Conservation (phyloP, 2,797 vertebrate genomes). For the Pteropus rufus region DNA sequence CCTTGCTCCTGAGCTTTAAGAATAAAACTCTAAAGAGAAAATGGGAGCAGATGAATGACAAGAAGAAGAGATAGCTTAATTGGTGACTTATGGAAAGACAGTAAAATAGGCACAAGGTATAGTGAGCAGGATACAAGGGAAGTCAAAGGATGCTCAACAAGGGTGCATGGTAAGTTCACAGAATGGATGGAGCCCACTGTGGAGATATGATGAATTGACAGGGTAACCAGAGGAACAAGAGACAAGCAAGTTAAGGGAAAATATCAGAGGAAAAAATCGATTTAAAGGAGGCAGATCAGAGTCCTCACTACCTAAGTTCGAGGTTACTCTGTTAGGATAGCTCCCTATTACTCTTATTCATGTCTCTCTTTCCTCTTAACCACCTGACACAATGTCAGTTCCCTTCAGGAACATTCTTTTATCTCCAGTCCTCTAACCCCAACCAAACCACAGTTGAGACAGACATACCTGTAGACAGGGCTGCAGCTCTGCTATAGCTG, state of each 20-base stretch:
- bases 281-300: neutral
- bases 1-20: conserved; percentile 1
- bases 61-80: neutral
- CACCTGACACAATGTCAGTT: neutral
- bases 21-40: conserved; percentile 1
- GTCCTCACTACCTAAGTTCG: neutral
- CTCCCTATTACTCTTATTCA: neutral
- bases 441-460: neutral
- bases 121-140: neutral
- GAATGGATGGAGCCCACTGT: neutral
- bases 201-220: neutral
- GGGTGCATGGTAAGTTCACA: neutral
- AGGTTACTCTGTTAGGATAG: neutral
- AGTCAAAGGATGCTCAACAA: neutral
- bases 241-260: neutral
- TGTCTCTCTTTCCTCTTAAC: neutral
- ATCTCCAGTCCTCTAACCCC: neutral
- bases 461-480: neutral
- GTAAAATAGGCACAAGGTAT: neutral
- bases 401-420: neutral
- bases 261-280: neutral
- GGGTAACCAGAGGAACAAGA: neutral
- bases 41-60: neutral
- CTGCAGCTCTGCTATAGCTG: neutral
- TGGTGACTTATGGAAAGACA: neutral